These are phyloP conservation scores for Lycopodina hypogea DNA, from an alignment of 37 sponge, comb jelly and placozoan species.

Conservation along the genomic window DNA sequence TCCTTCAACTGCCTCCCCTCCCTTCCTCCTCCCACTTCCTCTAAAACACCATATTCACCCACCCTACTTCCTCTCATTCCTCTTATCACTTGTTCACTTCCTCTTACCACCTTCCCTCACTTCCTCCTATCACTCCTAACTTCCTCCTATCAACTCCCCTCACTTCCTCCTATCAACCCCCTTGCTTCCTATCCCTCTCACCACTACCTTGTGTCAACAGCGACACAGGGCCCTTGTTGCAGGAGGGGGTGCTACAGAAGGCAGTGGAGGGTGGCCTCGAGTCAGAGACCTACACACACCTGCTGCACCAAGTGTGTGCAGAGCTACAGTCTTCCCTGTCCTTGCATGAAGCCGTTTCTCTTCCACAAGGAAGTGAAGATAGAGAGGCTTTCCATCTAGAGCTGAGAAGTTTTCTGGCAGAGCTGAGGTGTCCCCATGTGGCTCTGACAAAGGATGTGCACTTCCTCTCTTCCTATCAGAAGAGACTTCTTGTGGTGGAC, in stretches of 20 bases:
- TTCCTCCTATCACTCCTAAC: too few species aligned
- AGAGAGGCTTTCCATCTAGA: conserved; percentile 69
- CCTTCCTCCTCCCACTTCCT: too few species aligned
- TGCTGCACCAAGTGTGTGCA: conserved; percentile 20
- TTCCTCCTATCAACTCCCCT: too few species aligned
- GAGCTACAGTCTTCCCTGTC: conserved; percentile 37
- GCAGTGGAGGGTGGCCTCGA: conserved; percentile 44
- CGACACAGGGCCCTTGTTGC: conserved; percentile 40
- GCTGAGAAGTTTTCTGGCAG: conserved; percentile 58
- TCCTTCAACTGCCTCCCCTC: too few species aligned
- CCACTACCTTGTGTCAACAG: conserved; percentile 12
- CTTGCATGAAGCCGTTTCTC: conserved; percentile 37
- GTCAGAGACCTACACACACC: conserved; percentile 22
- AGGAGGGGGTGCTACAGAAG: conserved; percentile 12
- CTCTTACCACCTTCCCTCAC: too few species aligned
- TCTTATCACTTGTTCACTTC: too few species aligned
- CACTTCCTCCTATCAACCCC: too few species aligned
- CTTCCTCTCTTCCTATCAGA: conserved; percentile 2
- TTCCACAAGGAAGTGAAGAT: conserved; percentile 58
- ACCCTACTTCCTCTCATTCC: too few species aligned
- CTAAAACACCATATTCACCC: too few species aligned
- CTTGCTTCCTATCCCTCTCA: not conserved
- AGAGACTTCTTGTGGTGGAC: conserved; percentile 39
- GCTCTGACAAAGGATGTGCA: conserved; percentile 17
- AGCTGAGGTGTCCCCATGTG: conserved; percentile 56